Conservation (phyloP, 1,140 invertebrate genomes). For the Drosophila parabipectinata region DNA sequence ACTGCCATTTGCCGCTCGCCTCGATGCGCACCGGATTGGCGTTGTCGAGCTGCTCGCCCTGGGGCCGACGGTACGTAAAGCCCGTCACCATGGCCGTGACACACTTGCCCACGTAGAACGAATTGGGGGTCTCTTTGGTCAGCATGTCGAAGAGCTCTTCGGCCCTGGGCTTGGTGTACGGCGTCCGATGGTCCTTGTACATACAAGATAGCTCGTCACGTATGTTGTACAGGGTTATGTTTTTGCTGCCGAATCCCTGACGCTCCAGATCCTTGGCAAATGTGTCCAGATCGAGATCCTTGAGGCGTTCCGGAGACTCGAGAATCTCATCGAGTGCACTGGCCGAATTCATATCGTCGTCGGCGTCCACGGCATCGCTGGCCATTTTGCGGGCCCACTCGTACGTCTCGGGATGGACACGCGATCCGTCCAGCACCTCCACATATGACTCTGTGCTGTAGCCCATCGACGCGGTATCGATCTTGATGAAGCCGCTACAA, state of each 20-base stretch:
- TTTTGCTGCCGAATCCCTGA: conserved; percentile 98
- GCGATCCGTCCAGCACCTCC: conserved; percentile 98
- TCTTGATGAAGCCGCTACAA: conserved; percentile 99
- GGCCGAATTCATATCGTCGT: conserved; percentile 97
- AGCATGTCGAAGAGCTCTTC: conserved; percentile 97
- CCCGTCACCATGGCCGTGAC: conserved; percentile 90
- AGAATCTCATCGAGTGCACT: conserved; percentile 98
- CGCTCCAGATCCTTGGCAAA: conserved; percentile 98
- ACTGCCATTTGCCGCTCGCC: conserved; percentile 94
- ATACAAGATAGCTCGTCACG: conserved; percentile 96
- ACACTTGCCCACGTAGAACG: conserved; percentile 96
- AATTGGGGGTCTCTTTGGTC: conserved; percentile 98
- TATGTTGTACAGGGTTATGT: conserved; percentile 98
- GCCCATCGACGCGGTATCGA: conserved; percentile 97
- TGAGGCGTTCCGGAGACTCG: conserved; percentile 96
- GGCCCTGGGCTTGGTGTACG: conserved; percentile 91
- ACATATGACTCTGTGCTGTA: conserved; percentile 97
- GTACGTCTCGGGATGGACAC: conserved; percentile 99
- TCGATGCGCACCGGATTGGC: conserved; percentile 97
- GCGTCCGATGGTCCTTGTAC: conserved; percentile 96
- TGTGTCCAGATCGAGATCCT: conserved; percentile 98
- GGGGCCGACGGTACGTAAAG: conserved; percentile 94
- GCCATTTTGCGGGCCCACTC: conserved; percentile 99
- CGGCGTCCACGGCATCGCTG: conserved; percentile 98
- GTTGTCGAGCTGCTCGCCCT: conserved; percentile 96